Base-by-base conservation (phyloP, 2,888 invertebrate species). In the Pseudeuparius sepicola region DNA sequence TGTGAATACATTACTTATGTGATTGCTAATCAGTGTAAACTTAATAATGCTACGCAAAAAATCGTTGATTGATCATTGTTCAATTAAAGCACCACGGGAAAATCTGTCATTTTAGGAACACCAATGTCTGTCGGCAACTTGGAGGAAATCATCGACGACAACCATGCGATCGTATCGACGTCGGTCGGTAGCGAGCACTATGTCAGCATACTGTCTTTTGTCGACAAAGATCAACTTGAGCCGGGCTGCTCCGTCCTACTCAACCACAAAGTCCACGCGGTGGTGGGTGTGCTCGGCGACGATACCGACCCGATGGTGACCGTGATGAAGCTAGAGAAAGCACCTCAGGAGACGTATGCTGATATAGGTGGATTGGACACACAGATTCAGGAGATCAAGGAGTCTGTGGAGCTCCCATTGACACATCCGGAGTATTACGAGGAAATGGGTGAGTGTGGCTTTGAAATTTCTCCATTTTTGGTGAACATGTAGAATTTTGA, bases 291-390 rank as follows among this genome's bases (percentile, higher is more conserved):
- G 1, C 37, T 52, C 32, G 55, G 92, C 14, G 98, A 98, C 65
- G 97, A 98, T 58, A 97, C 96, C 7, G 98, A 99, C 65, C 98
- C 98, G 3, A 98, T 98, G 97, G 98, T 99, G 2, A 97, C 96
- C 7, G 98, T 99, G 2, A 99, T 98, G 98, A 99, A 98, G 62
- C 66, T 98, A 27, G 98, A 99, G 59, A 99, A 99, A 57, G 98
- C 98, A 5, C 98, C 98, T 1, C 96, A 94, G 60, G 98, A 98
- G 66, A 98, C 97, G 0, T 98, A 98, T 60, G 97, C 97, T 9
- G 98, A 94, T 65, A 97, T 97, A 61, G 96, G 96, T 55, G 96
- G 94, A 10, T 68, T 97, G 7, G 96, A 96, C 57, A 87, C 86
- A 18, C 98, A 98, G 65, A 98, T 98, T 57, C 97, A 92, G 61